Base-by-base conservation (phyloP, 2,888 invertebrate genomes). In the Cephonodes hylas region DNA sequence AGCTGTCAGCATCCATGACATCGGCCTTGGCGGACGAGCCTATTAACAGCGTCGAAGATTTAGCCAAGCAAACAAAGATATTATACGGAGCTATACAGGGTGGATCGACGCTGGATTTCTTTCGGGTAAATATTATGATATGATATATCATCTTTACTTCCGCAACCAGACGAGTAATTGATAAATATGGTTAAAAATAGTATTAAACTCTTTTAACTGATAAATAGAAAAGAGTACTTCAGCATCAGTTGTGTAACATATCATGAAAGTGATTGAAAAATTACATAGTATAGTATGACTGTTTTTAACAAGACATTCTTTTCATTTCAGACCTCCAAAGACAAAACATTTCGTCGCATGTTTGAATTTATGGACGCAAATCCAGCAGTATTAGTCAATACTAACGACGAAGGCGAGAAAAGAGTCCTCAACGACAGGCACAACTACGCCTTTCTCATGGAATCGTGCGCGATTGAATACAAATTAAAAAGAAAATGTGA, bases 391-490 rank as follows among this genome's bases (percentile, higher is more conserved):
- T 95, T 98, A 76, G 95, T 96, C 0, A 92, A 90, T 34, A 95
- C 93, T 73, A 98, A 97, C 80, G 94, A 94, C 8, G 97, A 98
- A 77, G 99, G 99, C 0, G 96, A 97, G 4, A 95, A 95, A 34
- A 93, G 96, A 67, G 98, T 99, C 0, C 75, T 94, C 0, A 80
- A 77, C 1, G 83, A 86, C 34, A 82, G 80, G 59, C 84, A 81
- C 38, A 88, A 93, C 71, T 99, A 98, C 85, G 99, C 99, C 3
- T 99, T 97, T 85, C 94, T 99, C 66, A 98, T 99, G 97, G 99
- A 99, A 90, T 98, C 98, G 31, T 96, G 97, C 5, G 96, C 96
- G 18, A 96, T 99, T 73, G 98, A 99, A 81, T 99, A 98, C 86
- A 96, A 96, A 75, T 94, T 96, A 69, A 96, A 96, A 84, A 92